phyloP scores from a whole-genome alignment of 2,113 vertebrate genomes.

The Seriola aureovittata region DNA sequence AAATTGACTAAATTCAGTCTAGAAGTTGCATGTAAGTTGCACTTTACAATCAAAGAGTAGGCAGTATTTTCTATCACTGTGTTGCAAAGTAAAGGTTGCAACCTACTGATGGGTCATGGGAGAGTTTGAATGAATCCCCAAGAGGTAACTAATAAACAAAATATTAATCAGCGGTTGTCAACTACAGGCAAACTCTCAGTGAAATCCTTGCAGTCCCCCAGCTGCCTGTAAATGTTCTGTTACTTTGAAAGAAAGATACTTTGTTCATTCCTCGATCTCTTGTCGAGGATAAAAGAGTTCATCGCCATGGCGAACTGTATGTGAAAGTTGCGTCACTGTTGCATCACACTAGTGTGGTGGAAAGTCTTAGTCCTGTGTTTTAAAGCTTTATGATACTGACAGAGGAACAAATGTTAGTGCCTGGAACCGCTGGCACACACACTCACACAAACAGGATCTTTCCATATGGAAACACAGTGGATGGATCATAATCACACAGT shows the following conservation, averaged over 20 bases:
- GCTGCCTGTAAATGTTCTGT: not conserved
- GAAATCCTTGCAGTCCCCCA: not conserved
- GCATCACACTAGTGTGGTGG: constrained; percentile 10
- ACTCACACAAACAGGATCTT: constrained; percentile 23
- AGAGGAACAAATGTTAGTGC: constrained; percentile 2
- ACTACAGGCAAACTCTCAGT: not conserved
- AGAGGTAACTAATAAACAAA: not conserved
- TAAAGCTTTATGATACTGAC: constrained; percentile 11
- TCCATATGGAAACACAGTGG: constrained; percentile 54
- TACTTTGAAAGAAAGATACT: constrained; percentile 12
- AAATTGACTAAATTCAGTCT: too few relatives aligned
- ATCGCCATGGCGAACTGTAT: not conserved
- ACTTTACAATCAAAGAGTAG: not conserved
- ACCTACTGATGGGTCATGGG: constrained; percentile 26
- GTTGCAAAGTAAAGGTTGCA: not conserved
- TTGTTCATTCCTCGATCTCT: not conserved
- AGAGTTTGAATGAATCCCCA: constrained; percentile 16
- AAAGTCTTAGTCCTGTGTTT: constrained; percentile 15
- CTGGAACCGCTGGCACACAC: constrained; percentile 5
- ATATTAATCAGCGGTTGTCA: constrained; percentile 4
- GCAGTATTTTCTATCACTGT: not conserved
- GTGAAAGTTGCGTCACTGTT: constrained; percentile 4
- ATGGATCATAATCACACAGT: constrained; percentile 55
- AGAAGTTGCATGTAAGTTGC: not conserved
- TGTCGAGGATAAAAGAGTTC: not conserved